These are phyloP conservation scores for Encarsia formosa DNA, from an alignment of 2,888 invertebrate species.

Conservation along the genomic window DNA sequence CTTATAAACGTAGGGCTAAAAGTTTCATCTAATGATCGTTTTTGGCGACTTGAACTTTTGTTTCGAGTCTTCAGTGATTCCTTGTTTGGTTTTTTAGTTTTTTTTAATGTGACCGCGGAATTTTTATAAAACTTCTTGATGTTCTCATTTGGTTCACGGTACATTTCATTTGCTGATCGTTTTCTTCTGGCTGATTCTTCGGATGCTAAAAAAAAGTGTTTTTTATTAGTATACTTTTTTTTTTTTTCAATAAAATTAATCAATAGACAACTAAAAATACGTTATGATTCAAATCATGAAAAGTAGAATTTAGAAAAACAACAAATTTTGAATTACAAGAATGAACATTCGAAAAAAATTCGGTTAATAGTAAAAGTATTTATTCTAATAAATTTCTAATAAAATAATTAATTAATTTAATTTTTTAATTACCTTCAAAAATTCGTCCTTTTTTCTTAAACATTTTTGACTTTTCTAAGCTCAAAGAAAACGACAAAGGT, in stretches of 20 bases:
- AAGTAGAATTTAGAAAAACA: too few species aligned
- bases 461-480: slow-evolving; percentile 13
- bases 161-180: slow-evolving; percentile 3
- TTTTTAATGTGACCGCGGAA: slow-evolving; percentile 1
- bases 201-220: slow-evolving; percentile 2
- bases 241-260: neutral
- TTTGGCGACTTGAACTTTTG: neutral
- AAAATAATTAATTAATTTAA: too few species aligned
- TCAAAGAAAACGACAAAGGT: slow-evolving; percentile 15
- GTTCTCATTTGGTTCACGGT: slow-evolving; percentile 4
- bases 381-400: too few species aligned
- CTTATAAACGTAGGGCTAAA: neutral
- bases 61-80: neutral
- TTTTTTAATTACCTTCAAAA: slow-evolving; percentile 10
- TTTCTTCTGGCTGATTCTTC: slow-evolving; percentile 6
- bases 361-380: too few species aligned
- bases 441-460: neutral
- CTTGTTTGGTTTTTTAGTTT: neutral
- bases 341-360: too few species aligned
- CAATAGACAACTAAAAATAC: too few species aligned
- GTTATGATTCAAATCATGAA: too few species aligned
- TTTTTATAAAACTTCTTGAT: slow-evolving; percentile 14
- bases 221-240: neutral
- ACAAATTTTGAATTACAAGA: too few species aligned
- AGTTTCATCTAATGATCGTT: neutral